Evolutionary conservation across 2,113 vertebrate genomes (phyloP), one percentile per base, ranked within the genome.

Genomic region (Seriola aureovittata): DNA sequence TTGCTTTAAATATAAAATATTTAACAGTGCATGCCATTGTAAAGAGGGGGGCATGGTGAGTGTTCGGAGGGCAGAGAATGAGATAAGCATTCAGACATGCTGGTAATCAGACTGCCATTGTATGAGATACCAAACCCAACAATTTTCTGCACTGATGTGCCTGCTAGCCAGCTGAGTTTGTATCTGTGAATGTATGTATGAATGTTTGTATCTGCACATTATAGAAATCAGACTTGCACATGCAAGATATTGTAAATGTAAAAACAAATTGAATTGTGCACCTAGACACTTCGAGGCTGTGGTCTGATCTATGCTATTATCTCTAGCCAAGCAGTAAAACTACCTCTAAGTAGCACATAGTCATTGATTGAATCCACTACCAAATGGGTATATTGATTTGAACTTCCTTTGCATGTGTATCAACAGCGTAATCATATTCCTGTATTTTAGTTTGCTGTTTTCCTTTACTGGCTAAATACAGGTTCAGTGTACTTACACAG

Each of bases 21-120:
- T 36, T 42, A 17, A 67, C 19, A 13, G 11, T 50, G 65, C 19
- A 32, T 48, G 10, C 9, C 19, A 4, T 55, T 7, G 44, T 38
- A 83, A 59, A 55, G 16, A 25, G 23, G n/a, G 23, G 25, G 67
- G 34, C 0, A 13, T 25, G 14, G 32, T 63, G 50, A 21, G 34
- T 19, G 16, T 66, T 71, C 54, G n/a, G 29, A 75, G 72, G 38
- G 40, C 48, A 71, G 75, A 69, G 42, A 50, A 19, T 69, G 29
- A 55, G 36, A 72, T 64, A 65, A 58, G 64, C 29, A 54, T 66
- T 38, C 54, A 78, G 29, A 71, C n/a, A 38, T 71, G 44, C 55
- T 62, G 40, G 46, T 75, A 91, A 89, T 90, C 88, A 90, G 71
- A 42, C 42, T 68, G 70, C 83, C 50, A 84, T 91, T 91, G 81